Evolutionary conservation across 1,140 invertebrate genomes (phyloP), one percentile per base, ranked within the genome.

Genomic region (Neodiprion pinetum): DNA sequence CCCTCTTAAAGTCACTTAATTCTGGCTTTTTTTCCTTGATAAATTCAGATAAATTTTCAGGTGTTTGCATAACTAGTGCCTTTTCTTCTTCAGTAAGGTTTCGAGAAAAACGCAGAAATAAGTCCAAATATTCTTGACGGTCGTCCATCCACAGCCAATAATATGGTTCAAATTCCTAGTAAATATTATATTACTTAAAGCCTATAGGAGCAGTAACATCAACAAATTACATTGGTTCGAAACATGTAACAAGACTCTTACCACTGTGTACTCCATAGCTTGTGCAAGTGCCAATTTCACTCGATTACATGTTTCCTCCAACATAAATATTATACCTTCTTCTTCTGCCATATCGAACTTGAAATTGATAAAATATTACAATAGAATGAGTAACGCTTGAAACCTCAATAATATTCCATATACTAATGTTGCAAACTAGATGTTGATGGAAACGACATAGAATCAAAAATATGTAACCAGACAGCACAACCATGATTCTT

Each of bases 121-220:
- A 90, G 5, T 88, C 78, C 75, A 94, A 87, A 79, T 92, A 92
- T 74, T 92, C 88, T 53, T 91, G 85, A 47, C 90, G 87, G 79
- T 94, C 89, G 78, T 92, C 91, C 10, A 90, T 82, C 94, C 94
- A 95, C 1, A 95, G 78, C 85, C 93, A 94, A 1, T 90, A 86
- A 78, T 89, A 90, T 0, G 79, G 72, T 28, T 88, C 81, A 47
- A 82, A 86, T 47, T 70, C 76, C 53, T 61, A 14, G 0, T 17
- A 17, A 12, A 47, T 73, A 48, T 65, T 28, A 67, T 67, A 14
- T 48, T 67, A 10, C 28, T 23, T 17, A 23, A 40, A 14, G 49
- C 28, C 71, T 70, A 77, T 72, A 61, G 72, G 9, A 17, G 48
- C 61, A 73, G 23, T 67, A 17, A 17, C 61, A 66, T 66, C 14